Evolutionary conservation across 1,140 invertebrate species (phyloP), one percentile per base, ranked within the genome.

Genomic region (Saccostrea glomerata): DNA sequence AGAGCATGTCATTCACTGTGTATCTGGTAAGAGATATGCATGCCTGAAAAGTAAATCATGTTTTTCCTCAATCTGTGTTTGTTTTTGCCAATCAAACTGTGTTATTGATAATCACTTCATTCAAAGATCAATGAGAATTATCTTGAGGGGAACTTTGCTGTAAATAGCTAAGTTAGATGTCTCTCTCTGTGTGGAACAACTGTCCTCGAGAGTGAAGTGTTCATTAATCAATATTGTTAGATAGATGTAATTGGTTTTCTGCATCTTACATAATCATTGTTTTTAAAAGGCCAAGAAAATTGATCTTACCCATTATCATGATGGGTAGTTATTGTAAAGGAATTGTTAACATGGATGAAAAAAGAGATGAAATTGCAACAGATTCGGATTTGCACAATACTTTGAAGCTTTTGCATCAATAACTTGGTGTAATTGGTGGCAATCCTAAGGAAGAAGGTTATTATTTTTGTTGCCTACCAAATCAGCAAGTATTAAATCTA

Each of bases 191-290:
- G 25, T 30, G 36, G 70, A 77, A 36, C 23, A 77, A 77, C 23
- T 30, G 23, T 77, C 30, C 70, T 15, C 6, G 11, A 63, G 58
- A 63, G 58, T 63, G 58, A 63, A 63, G n/a, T 77, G 70, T 17
- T 77, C 70, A 77, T 77, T 77, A 77, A 77, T 77, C 70, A 77
- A 77, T 77, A 77, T 36, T 77, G 25, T 77, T 77, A 30, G 70
- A 77, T 77, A 77, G 15, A 77, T 30, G 70, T 40, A 77, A 77
- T 77, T 25, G 70, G 23, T 77, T 30, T 77, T 77, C 25, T 77
- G 70, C 70, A 30, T 77, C 70, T 77, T 77, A 77, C 25, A 25
- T 77, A 77, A 77, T 77, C 23, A 25, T 25, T 36, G 23, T 30
- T 77, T 13, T 15, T 15, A 77, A 77, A 77, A 5, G 47, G 15